These are phyloP conservation scores for Drosophila diplacantha DNA, from an alignment of 2,888 invertebrate genomes.

Conservation along the genomic window DNA sequence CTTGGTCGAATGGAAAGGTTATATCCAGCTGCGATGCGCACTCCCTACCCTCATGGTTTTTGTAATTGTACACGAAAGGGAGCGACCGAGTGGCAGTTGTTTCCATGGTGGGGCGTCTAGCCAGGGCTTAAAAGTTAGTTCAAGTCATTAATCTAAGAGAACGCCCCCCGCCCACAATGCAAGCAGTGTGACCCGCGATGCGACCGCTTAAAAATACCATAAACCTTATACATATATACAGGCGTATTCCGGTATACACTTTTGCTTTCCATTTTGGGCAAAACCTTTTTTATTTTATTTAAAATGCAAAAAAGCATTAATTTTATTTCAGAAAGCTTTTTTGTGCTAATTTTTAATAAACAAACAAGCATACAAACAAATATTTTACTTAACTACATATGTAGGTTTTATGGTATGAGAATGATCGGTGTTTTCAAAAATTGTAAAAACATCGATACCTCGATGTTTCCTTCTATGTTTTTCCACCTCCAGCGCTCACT, in stretches of 20 bases:
- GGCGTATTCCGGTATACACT: background rate
- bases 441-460: background rate
- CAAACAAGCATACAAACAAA: too few relatives aligned
- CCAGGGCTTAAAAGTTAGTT: conserved; percentile 14
- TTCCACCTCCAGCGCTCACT: background rate
- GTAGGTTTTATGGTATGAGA: too few relatives aligned
- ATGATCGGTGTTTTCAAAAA: too few relatives aligned
- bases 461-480: background rate
- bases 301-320: too few relatives aligned
- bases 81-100: conserved; percentile 44
- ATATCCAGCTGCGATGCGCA: conserved; percentile 58
- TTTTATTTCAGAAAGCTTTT: too few relatives aligned
- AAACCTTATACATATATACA: too few relatives aligned
- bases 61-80: conserved; percentile 72
- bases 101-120: conserved; percentile 40
- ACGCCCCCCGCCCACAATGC: conserved; percentile 26
- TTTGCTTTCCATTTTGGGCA: background rate
- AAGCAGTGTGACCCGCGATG: conserved; percentile 13
- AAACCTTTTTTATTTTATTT: background rate
- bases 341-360: too few relatives aligned
- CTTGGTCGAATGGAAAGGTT: conserved; percentile 68
- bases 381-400: too few relatives aligned
- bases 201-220: conserved; percentile 11
- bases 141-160: conserved; percentile 20
- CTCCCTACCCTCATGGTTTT: conserved; percentile 67